Evolutionary conservation across 1,140 invertebrate species (phyloP).

Genomic region (Palaemon carinicauda): DNA sequence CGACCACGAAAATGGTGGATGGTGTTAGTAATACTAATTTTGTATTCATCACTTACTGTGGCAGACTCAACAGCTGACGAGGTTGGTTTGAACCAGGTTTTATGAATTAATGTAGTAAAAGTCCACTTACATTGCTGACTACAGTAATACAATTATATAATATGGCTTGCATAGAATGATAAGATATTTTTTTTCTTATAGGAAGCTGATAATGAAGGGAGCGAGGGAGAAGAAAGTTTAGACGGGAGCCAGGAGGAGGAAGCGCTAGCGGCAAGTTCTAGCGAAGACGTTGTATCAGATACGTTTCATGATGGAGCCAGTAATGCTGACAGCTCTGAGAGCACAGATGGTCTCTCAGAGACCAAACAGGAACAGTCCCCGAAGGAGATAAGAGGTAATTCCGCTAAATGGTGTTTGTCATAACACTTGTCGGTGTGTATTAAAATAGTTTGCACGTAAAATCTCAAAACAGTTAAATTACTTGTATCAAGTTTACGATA

Average conservation of each 20-base stretch:
- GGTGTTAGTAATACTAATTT: background rate
- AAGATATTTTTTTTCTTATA: no score
- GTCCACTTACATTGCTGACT: no score
- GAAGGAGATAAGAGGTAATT: slow-evolving; percentile 5
- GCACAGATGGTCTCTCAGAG: background rate
- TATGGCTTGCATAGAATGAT: no score
- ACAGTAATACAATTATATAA: no score
- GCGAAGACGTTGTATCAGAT: background rate
- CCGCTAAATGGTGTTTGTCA: background rate
- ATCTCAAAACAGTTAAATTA: no score
- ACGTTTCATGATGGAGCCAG: background rate
- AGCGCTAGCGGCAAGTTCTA: no score
- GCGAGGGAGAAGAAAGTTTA: no score
- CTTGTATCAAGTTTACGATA: background rate
- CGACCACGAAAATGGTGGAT: background rate
- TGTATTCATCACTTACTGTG: background rate
- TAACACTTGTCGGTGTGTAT: background rate
- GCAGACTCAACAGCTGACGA: background rate
- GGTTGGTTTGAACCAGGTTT: background rate
- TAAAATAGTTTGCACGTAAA: no score
- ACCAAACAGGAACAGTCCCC: background rate
- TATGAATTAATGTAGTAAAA: no score
- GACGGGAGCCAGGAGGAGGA: no score
- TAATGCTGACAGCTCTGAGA: background rate
- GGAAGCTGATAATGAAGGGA: no score